Conservation (phyloP, 2,888 invertebrate species). For the Apodemia hepburni region DNA sequence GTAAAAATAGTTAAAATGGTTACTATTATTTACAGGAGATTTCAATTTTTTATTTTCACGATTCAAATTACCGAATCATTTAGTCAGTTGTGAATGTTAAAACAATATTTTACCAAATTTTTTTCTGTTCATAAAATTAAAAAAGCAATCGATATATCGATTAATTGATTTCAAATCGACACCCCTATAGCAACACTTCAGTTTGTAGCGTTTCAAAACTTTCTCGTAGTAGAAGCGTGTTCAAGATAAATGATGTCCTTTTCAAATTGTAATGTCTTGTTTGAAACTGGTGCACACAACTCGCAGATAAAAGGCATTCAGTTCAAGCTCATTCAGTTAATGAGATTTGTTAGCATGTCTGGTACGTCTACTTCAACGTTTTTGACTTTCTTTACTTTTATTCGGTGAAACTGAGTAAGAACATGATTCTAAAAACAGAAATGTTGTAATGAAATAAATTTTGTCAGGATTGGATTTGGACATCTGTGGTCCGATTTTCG, state of each 20-base stretch:
- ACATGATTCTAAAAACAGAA: too few relatives aligned
- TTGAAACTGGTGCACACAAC: neutral
- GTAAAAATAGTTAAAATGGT: too few relatives aligned
- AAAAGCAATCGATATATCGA: neutral
- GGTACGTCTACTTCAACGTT: neutral
- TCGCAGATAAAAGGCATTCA: neutral
- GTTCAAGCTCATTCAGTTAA: neutral
- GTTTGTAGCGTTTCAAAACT: neutral
- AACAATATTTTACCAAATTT: too few relatives aligned
- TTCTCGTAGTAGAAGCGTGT: neutral
- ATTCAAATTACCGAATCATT: too few relatives aligned
- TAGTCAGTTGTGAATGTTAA: too few relatives aligned
- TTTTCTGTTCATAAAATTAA: too few relatives aligned
- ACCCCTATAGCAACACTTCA: neutral
- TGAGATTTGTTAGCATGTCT: neutral
- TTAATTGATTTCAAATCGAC: neutral
- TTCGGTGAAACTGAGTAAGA: too few relatives aligned
- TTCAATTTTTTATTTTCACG: too few relatives aligned
- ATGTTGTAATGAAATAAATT: too few relatives aligned
- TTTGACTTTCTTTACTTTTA: neutral
- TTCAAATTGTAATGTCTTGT: slow-evolving; percentile 2
- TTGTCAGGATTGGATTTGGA: too few relatives aligned
- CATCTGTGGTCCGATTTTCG: too few relatives aligned
- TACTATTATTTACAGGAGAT: too few relatives aligned
- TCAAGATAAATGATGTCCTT: slow-evolving; percentile 7